Percentiles rank a stretch among this genome's conserved stretches.
Conservation (phyloP, 2,113 vertebrate species). For the Notarius quadriscutis region DNA sequence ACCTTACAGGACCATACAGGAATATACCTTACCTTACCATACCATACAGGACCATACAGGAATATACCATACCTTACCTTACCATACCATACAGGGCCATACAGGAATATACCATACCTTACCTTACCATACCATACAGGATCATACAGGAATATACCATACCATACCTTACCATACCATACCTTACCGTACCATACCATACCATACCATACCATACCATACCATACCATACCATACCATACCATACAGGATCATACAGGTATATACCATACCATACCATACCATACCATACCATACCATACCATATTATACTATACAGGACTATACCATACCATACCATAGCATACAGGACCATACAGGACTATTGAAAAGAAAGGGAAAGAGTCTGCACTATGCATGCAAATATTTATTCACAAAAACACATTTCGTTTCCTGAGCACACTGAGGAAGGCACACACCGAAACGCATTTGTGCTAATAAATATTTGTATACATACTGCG, state of each 20-base stretch:
- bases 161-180: neutral
- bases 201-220: neutral
- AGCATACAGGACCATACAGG: neutral
- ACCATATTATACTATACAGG: too few relatives aligned
- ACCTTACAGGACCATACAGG: neutral
- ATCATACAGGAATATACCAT: neutral
- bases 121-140: neutral
- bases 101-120: too few relatives aligned
- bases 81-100: neutral
- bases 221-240: neutral
- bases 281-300: neutral
- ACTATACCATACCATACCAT: too few relatives aligned
- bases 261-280: neutral
- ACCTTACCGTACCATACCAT: neutral
- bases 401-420: too few relatives aligned
- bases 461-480: too few relatives aligned
- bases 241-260: neutral
- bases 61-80: neutral
- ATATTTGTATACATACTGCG: too few relatives aligned
- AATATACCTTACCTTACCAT: neutral
- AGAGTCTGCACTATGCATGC: too few relatives aligned
- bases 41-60: neutral
- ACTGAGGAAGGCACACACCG: too few relatives aligned
- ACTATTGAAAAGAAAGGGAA: too few relatives aligned
- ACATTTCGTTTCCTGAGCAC: too few relatives aligned